Base-by-base conservation (phyloP, 2,888 invertebrate species). In the Gari tellinella region DNA sequence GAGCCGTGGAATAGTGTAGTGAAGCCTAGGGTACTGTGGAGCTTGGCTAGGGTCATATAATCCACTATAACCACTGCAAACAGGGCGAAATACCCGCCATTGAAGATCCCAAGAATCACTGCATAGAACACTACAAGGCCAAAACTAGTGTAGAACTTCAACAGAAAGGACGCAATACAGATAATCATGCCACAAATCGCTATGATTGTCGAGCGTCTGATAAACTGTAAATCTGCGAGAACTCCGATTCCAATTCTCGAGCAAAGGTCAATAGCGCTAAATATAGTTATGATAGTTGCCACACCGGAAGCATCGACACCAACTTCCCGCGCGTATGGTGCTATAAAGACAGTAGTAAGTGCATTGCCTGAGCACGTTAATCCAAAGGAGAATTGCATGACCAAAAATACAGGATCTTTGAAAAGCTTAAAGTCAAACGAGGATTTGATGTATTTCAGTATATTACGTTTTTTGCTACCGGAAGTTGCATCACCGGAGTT, bases 51-150 rank as follows among this genome's bases (percentile, higher is more conserved):
- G 1, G 82, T 83, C 14, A 82, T 64, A 19, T 83, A 80, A 26
- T 84, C 83, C 7, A 81, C 81, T 14, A 83, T 66, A 14, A 82
- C 63, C 7, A 82, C 74, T 7, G 82, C 72, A n/a, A 81, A 70
- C 56, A 86, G 56, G 7, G 80, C 80, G 49, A 76, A 76, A 56
- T 83, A 77, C 10, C 73, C 70, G 1, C 82, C 81, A 2, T 76
- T 66, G n/a, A 82, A 79, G 12, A 80, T 15, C 3, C 83, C 86
- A 40, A 81, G 55, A n/a, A 78, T 37, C 0, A 75, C 75, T 0
- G 67, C 72, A 62, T 80, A 81, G 14, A 80, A 48, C 40, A 75
- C 48, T 49, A 84, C 57, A 19, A 64, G 49, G 7, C 51, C 38
- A 52, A 80, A 82, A 26, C 41, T 63, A 8, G 64, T 68, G 65